Evolutionary conservation across 2,797 vertebrate species (phyloP).

Genomic region (Naso thynnoides): DNA sequence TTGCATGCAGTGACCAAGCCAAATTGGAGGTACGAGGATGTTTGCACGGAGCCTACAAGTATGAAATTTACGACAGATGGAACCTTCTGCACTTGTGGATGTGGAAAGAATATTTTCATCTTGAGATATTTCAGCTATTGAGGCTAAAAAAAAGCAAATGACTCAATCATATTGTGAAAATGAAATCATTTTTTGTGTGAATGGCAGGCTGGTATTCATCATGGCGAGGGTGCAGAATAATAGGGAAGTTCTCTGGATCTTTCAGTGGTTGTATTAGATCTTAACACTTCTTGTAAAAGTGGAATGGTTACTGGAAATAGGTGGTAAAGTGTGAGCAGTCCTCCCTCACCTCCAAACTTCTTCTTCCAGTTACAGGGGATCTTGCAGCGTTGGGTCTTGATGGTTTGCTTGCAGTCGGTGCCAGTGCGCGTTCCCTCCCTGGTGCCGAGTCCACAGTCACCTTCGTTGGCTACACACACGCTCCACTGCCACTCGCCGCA

Average conservation of each 20-base stretch:
- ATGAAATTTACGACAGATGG: too few species aligned
- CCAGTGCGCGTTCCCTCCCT: constrained; percentile 94
- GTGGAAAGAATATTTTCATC: too few species aligned
- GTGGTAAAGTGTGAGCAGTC: not conserved
- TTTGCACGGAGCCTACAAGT: too few species aligned
- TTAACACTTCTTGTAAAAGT: not conserved
- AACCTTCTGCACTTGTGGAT: too few species aligned
- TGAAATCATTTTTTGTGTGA: constrained; percentile 52
- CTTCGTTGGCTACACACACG: constrained; percentile 93
- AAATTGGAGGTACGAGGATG: too few species aligned
- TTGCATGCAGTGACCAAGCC: too few species aligned
- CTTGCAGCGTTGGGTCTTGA: constrained; percentile 98
- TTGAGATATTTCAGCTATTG: constrained; percentile 54
- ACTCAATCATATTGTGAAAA: constrained; percentile 53
- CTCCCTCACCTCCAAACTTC: constrained; percentile 93
- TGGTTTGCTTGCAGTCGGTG: constrained; percentile 94
- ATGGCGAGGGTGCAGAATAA: constrained; percentile 15
- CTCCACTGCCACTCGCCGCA: constrained; percentile 99
- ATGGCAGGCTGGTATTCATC: constrained; percentile 44
- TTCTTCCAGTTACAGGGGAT: constrained; percentile 99
- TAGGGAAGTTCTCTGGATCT: constrained; percentile 6
- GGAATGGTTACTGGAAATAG: not conserved
- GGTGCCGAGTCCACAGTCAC: constrained; percentile 94
- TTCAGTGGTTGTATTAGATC: not conserved
- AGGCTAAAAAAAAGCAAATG: constrained; percentile 53